Percentiles rank a stretch among this genome's conserved stretches.
Conservation (phyloP, 2,888 invertebrate genomes). For the Ectemnius continuus region DNA sequence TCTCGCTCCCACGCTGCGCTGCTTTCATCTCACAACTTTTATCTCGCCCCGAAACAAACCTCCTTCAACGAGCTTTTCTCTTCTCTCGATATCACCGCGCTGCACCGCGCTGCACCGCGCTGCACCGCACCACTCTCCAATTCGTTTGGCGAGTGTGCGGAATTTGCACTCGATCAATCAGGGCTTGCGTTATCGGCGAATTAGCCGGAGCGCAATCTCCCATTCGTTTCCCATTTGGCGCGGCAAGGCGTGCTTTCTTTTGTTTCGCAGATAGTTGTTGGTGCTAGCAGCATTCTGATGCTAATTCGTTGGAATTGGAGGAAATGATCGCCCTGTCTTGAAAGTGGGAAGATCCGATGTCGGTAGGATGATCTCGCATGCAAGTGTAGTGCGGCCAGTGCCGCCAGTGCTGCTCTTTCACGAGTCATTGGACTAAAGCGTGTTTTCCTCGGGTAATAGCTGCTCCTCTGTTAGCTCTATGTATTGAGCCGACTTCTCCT, state of each 20-base stretch:
- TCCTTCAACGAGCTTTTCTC: not conserved
- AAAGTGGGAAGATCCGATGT: conserved; percentile 19
- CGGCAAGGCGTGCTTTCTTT: conserved; percentile 18
- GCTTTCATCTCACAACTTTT: conserved; percentile 13
- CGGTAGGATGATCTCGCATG: conserved; percentile 8
- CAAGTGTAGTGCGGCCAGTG: not conserved
- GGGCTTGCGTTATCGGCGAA: not conserved
- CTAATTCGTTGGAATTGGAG: conserved; percentile 28
- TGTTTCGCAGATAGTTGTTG: conserved; percentile 9
- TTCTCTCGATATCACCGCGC: too few species aligned
- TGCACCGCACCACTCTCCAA: too few species aligned
- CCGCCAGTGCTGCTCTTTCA: conserved; percentile 20
- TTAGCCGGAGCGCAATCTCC: not conserved
- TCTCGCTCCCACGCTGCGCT: conserved; percentile 22
- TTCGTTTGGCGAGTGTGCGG: not conserved
- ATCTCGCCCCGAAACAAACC: conserved; percentile 1
- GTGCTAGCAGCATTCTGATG: not conserved
- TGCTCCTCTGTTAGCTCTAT: conserved; percentile 43
- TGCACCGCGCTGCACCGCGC: too few species aligned
- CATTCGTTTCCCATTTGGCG: not conserved
- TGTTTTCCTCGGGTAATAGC: conserved; percentile 26
- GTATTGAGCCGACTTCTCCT: conserved; percentile 8
- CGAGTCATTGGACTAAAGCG: conserved; percentile 24
- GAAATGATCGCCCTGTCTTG: conserved; percentile 20
- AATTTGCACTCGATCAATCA: conserved; percentile 29